phyloP scores from a whole-genome alignment of 2,797 vertebrate genomes.

The Geotrypetes seraphini region DNA sequence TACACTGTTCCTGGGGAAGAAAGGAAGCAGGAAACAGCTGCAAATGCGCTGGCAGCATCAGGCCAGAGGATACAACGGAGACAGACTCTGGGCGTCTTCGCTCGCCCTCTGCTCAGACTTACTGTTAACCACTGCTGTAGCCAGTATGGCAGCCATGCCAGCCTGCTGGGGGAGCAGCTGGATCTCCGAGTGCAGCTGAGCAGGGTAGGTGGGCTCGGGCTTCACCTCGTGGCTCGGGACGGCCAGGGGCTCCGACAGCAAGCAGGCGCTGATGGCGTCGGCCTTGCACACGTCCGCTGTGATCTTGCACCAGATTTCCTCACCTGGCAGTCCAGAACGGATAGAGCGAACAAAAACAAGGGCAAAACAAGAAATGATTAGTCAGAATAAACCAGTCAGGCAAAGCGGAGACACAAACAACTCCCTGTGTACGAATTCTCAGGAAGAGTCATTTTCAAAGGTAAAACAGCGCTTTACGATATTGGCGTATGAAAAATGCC shows the following conservation, averaged over 20 bases:
- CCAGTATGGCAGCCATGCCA: conserved; percentile 92
- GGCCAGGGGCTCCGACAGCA: conserved; percentile 28
- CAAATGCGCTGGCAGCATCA: no score
- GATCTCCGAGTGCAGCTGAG: conserved; percentile 64
- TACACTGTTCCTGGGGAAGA: no score
- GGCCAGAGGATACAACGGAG: no score
- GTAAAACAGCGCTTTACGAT: no score
- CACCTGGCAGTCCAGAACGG: conserved; percentile 42
- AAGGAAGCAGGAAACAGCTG: neutral
- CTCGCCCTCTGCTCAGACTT: conserved; percentile 45
- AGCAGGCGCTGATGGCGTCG: conserved; percentile 39
- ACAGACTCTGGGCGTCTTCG: no score
- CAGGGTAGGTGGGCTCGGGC: conserved; percentile 42
- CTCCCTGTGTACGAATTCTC: no score
- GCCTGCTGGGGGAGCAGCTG: conserved; percentile 94
- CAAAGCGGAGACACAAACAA: no score
- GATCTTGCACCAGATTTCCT: conserved; percentile 76
- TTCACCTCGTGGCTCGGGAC: conserved; percentile 46
- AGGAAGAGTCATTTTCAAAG: no score
- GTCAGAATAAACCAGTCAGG: no score
- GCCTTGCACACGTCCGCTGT: conserved; percentile 53
- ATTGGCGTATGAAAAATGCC: no score
- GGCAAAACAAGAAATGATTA: no score
- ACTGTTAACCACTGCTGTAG: conserved; percentile 91
- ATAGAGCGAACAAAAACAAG: no score